These are phyloP conservation scores for Melanotaenia pygmaea DNA, from an alignment of 2,797 vertebrate species.

Conservation along the genomic window DNA sequence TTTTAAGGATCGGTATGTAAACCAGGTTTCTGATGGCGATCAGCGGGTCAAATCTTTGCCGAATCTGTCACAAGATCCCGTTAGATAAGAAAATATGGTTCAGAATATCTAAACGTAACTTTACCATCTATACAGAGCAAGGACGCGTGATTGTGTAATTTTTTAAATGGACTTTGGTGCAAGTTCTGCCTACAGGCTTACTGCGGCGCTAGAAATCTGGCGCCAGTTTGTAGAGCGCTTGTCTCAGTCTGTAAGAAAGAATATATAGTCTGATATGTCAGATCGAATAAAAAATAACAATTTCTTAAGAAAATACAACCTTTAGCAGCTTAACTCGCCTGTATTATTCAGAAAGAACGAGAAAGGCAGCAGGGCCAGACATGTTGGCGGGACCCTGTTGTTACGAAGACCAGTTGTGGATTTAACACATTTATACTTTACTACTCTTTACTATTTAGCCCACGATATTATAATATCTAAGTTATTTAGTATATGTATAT, in stretches of 20 bases:
- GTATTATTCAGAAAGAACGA: not conserved
- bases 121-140: rapidly evolving
- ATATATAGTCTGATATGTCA: rapidly evolving
- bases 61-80: not conserved
- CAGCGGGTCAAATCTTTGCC: rapidly evolving
- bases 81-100: rapidly evolving
- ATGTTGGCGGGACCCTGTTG: slow-evolving; percentile 66
- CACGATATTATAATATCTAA: rapidly evolving
- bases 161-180: not conserved
- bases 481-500: not conserved
- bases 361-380: not conserved
- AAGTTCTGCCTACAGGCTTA: not conserved
- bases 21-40: not conserved
- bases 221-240: slow-evolving; percentile 58
- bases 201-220: slow-evolving; percentile 65
- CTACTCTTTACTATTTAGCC: rapidly evolving
- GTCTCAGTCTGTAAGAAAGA: not conserved
- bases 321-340: rapidly evolving
- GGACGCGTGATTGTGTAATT: rapidly evolving
- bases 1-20: not conserved
- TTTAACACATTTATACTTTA: not conserved
- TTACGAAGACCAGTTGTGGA: not conserved
- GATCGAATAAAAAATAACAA: rapidly evolving
- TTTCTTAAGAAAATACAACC: rapidly evolving
- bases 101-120: rapidly evolving